A percentile compares a stretch with the other conserved stretches of the same genome.
These are phyloP conservation scores for Oedothorax gibbosus DNA, from an alignment of 1,140 invertebrate species.

Conservation along the genomic window DNA sequence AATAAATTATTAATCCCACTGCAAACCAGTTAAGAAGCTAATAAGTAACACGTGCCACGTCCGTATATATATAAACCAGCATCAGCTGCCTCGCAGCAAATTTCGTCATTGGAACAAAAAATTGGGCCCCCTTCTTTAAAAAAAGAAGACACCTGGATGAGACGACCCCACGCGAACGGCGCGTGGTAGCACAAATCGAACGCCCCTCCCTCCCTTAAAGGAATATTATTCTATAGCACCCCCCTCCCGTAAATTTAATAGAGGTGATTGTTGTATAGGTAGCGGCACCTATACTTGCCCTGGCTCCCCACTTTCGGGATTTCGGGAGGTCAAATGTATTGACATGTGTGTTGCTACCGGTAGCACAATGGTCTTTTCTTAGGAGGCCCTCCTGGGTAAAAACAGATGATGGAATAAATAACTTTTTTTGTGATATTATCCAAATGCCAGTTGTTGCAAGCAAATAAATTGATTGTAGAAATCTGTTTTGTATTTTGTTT, in stretches of 20 bases:
- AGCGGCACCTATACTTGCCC: not conserved
- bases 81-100: conserved; percentile 17
- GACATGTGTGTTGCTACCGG: conserved; percentile 4
- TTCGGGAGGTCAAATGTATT: conserved; percentile 28
- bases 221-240: not conserved
- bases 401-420: too few species aligned
- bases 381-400: too few species aligned
- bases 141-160: conserved; percentile 43
- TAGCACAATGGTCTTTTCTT: not conserved
- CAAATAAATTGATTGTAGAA: too few species aligned
- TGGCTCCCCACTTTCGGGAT: not conserved
- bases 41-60: conserved; percentile 29
- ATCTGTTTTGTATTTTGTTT: too few species aligned
- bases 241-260: conserved; percentile 33
- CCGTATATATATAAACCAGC: not conserved
- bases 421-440: too few species aligned
- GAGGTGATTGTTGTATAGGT: conserved; percentile 4
- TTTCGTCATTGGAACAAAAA: conserved; percentile 13
- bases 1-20: too few species aligned
- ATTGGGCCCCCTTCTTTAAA: conserved; percentile 1
- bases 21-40: not conserved
- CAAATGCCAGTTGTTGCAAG: too few species aligned
- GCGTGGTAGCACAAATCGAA: conserved; percentile 18
- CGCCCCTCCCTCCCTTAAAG: not conserved
- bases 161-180: conserved; percentile 40